Evolutionary conservation across 2,888 invertebrate genomes (phyloP), one percentile per base, ranked within the genome.

Genomic region (Furcula furcula): DNA sequence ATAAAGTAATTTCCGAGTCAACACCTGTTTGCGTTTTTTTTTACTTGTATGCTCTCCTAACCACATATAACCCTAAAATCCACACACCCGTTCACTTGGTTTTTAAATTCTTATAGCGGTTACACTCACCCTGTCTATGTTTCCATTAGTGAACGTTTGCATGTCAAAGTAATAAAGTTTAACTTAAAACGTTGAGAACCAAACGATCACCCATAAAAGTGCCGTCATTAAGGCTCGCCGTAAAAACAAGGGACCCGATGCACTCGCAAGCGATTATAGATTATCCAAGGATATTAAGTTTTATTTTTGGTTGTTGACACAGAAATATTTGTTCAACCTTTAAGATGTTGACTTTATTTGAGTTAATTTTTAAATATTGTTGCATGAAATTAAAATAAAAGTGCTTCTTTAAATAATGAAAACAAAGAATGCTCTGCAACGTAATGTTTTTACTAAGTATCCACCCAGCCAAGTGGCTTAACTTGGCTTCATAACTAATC

Each of bases 131-230:
- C n/a, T 33, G 38, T 41, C 30, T 34, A 7, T 22, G 34, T 28
- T 41, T 36, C 21, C 19, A 16, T 32, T 18, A 35, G 33, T 40
- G 36, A 30, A 15, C 51, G 52, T 43, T 60, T 52, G 58, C 56
- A 57, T 65, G 63, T 46, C 50, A 48, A 40, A 56, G 58, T 40
- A 46, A 63, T 65, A 63, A 69, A 57, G 35, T 55, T 57, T 41
- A 40, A 16, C 4, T 16, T 16, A 16, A 6, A 40, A 51, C 52
- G 49, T 46, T 53, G 49, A 46, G 37, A 43, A 50, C 46, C 46
- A 40, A 65, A 65, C 62, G 55, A 56, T 60, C 46, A 33, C 46
- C 55, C 59, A 67, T 70, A 71, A 73, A 71, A 63, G 44, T 42
- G 50, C 55, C 50, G 52, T 62, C 55, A 55, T 59, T 62, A 64